phyloP scores from a whole-genome alignment of 2,888 invertebrate species.

The Thelaira solivaga region DNA sequence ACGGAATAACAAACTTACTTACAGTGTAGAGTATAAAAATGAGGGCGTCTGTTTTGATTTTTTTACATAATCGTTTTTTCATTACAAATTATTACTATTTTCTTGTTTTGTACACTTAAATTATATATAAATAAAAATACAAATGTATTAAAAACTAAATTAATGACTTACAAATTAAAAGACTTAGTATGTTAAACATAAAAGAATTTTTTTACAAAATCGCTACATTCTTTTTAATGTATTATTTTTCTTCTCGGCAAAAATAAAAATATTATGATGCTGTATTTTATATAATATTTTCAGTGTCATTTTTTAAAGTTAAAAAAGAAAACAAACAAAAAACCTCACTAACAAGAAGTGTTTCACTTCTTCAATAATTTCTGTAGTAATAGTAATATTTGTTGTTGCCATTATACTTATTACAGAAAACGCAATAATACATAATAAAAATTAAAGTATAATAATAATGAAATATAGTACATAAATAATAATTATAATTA shows the following conservation, averaged over 20 bases:
- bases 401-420: conserved; percentile 56
- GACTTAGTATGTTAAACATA: conserved; percentile 31
- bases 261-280: conserved; percentile 23
- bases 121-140: conserved; percentile 50
- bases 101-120: conserved; percentile 56
- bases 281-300: conserved; percentile 13
- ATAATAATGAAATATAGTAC: conserved; percentile 49
- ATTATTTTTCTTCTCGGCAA: conserved; percentile 10
- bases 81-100: conserved; percentile 47
- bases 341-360: conserved; percentile 31
- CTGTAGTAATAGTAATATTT: conserved; percentile 34
- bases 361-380: neutral
- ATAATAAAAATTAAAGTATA: conserved; percentile 37
- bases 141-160: conserved; percentile 49
- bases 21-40: no score
- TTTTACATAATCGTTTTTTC: conserved; percentile 44
- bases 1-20: no score
- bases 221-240: conserved; percentile 22
- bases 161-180: conserved; percentile 46
- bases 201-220: conserved; percentile 40
- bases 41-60: conserved; percentile 22
- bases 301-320: conserved; percentile 23
- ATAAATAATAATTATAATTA: conserved; percentile 61
- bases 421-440: conserved; percentile 40
- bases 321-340: neutral